Base-by-base conservation (phyloP, 1,140 invertebrate species). In the Aphaenogaster ashmeadi region DNA sequence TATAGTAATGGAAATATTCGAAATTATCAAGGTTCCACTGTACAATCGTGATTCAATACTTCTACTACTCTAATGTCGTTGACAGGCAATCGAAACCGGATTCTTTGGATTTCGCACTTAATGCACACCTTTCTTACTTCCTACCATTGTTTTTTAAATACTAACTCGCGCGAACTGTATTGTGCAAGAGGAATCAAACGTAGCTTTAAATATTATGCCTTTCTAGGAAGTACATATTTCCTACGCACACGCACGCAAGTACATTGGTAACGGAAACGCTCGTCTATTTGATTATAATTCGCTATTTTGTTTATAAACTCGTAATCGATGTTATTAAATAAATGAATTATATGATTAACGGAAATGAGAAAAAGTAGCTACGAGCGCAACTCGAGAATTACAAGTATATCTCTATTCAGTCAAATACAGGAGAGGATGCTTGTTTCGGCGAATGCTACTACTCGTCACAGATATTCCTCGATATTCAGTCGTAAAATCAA, bases 281-380 rank as follows among this genome's bases (percentile, higher is more conserved):
- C 47, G 47, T 80, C 18, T 50, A n/a, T 84, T 84, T 84, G 54
- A 84, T 84, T 84, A 60, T 74, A 84, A 83, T 83, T 8, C 27
- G 69, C 44, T 44, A 47, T 84, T 72, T 58, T 67, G 18, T 9
- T 56, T 36, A 41, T 56, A 27, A 81, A 11, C 33, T 50, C 7
- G 13, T 33, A 38, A 80, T 66, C n/a, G 15, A 6, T 13, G 8
- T 77, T 41, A 18, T 15, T 5, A 58, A 56, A 56, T 33, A 60
- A 58, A 74, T 13, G 27, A 15, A 58, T 58, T 36, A 36, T n/a
- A 21, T 36, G 21, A 33, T 3, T 47, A 71, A 71, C 36, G 64
- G n/a, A 81, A 71, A 69, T 69, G 21, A 27, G 27, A 80, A 50
- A 58, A 27, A 72, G 38, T 9, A n/a, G 38, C 36, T 38, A 56